These are phyloP conservation scores for Thecocarcelia acutangulata DNA, from an alignment of 2,888 invertebrate species.

Conservation along the genomic window DNA sequence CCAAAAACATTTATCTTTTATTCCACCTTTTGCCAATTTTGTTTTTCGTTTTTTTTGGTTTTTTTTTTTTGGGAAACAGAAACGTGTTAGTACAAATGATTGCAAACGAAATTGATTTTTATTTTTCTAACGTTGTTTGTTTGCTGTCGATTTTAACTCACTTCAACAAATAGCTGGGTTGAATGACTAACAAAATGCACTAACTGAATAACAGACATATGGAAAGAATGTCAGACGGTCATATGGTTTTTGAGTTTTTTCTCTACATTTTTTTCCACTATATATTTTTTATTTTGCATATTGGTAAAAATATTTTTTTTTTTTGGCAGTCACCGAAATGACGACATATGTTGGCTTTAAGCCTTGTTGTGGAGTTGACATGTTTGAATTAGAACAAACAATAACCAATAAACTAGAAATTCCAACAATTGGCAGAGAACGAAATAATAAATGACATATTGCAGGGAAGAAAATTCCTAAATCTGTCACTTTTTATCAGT, in stretches of 20 bases:
- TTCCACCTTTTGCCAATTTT: constrained; percentile 18
- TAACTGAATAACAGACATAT: constrained; percentile 2
- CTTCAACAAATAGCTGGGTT: constrained; percentile 56
- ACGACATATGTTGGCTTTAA: constrained; percentile 45
- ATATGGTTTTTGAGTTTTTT: constrained; percentile 31
- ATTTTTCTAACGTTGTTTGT: constrained; percentile 25
- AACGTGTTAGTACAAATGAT: neutral
- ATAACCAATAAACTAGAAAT: constrained; percentile 51
- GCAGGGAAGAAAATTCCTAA: constrained; percentile 34
- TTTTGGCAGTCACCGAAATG: constrained; percentile 52
- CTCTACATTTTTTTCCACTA: too few species aligned
- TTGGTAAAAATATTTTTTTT: constrained; percentile 36
- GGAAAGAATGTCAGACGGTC: constrained; percentile 9
- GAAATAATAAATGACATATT: constrained; percentile 44
- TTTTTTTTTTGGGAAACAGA: neutral
- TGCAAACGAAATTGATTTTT: constrained; percentile 42
- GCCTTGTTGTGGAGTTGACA: constrained; percentile 41
- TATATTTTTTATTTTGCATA: constrained; percentile 34
- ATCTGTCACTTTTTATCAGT: constrained; percentile 55
- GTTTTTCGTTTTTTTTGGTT: neutral
- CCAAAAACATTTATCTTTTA: constrained; percentile 31
- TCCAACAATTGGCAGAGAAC: constrained; percentile 48
- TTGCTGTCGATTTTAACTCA: constrained; percentile 43
- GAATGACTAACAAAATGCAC: constrained; percentile 33
- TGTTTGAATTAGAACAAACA: constrained; percentile 41